Conservation (phyloP, 2,888 invertebrate genomes). For the Deroplatys truncata region DNA sequence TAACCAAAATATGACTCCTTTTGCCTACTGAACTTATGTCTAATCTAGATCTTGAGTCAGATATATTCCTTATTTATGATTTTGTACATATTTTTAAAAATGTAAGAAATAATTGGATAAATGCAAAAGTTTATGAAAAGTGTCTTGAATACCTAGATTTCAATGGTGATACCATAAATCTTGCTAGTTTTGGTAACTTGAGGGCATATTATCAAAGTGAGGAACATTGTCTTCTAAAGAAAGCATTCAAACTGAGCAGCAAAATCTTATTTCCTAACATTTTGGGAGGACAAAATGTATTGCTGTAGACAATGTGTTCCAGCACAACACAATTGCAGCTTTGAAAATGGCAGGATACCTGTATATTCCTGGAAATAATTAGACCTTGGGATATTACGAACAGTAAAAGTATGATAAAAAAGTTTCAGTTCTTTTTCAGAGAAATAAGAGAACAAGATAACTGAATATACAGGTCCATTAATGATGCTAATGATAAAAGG, state of each 20-base stretch:
- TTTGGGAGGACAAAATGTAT: not conserved
- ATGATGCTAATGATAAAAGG: not conserved
- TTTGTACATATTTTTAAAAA: no score
- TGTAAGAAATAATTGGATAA: not conserved
- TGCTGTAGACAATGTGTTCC: not conserved
- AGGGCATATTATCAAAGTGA: not conserved
- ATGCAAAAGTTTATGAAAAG: not conserved
- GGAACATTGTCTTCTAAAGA: not conserved
- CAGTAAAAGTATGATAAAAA: not conserved
- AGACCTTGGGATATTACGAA: not conserved
- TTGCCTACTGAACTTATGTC: no score
- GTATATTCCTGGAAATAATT: not conserved
- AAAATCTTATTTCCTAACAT: not conserved
- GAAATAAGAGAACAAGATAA: no score
- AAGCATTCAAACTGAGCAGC: not conserved
- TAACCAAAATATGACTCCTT: no score
- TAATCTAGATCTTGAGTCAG: no score
- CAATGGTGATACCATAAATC: not conserved
- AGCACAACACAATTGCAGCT: not conserved
- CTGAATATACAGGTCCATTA: not conserved
- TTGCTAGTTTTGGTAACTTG: not conserved
- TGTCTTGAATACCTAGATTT: not conserved
- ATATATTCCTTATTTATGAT: no score
- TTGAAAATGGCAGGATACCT: not conserved
- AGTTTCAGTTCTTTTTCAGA: no score